Base-by-base conservation (phyloP, 2,113 vertebrate species). In the Catharus bicknelli region DNA sequence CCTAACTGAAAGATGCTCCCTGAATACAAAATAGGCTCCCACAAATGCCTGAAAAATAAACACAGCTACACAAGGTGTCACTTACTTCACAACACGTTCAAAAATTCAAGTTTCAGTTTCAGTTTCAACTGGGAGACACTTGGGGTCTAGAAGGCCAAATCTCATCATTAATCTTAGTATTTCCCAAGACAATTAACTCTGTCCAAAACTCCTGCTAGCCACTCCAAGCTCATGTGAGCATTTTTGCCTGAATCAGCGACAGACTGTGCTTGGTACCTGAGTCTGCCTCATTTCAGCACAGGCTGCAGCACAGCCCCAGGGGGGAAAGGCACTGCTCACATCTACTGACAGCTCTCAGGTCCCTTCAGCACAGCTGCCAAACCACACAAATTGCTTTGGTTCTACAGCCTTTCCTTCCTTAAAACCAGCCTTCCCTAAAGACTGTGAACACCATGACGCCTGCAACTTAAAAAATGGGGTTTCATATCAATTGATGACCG, bases 41-140 rank as follows among this genome's bases (percentile, higher is more conserved):
- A 50, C 8, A 79, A 75, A 79, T 7, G 2, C 29, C 38, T 67
- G 58, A 42, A 43, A 75, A 79, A 75, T 19, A 66, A 66, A 36
- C 17, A 48, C 16, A 69, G 27, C 10, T 22, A 34, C 19, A 45
- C 10, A 54, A 13, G 20, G 3, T 23, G 34, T 23, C 7, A 23
- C 18, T 55, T 6, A 36, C 11, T 26, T 29, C 50, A 32, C 11
- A 72, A 5, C 0, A 1, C 3, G 4, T 68, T 81, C 9, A 11
- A 50, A 75, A 86, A 83, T 79, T 67, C 57, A 58, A 14, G 30
- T 58, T 58, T 16, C 15, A 27, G 4, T 43, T 74, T 48, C 32
- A 79, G 4, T 43, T 74, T 48, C 32, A 79, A 4, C 8, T 63
- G 32, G 61, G 67, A 75, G 27, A 74, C 15, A 23, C 13, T 42